phyloP scores from a whole-genome alignment of 2,113 vertebrate genomes.

The Meriones unguiculatus region DNA sequence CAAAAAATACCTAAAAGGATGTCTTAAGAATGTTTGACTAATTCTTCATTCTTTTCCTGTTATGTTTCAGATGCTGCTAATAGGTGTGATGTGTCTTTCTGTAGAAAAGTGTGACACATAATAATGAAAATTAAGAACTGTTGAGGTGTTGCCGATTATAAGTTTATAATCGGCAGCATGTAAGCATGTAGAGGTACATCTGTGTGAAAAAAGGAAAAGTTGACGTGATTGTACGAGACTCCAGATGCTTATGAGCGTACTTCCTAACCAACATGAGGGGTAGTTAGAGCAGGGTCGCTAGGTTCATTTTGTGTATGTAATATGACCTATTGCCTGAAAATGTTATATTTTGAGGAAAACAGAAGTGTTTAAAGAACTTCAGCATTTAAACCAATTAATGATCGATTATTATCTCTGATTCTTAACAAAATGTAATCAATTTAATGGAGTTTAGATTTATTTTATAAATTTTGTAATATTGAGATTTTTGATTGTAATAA shows the following conservation, averaged over 20 bases:
- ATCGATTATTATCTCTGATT: neutral
- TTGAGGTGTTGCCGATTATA: neutral
- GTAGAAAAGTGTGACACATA: neutral
- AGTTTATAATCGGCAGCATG: neutral
- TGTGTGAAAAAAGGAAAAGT: neutral
- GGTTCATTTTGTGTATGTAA: conserved; percentile 21
- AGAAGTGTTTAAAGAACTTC: neutral
- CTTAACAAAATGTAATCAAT: neutral
- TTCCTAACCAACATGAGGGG: neutral
- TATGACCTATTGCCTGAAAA: conserved; percentile 5
- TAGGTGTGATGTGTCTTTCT: neutral
- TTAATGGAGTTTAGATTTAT: neutral
- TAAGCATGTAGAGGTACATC: neutral
- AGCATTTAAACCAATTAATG: neutral
- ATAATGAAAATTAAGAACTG: neutral
- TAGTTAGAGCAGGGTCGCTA: neutral
- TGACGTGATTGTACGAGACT: too few relatives aligned
- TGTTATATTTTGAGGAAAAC: conserved; percentile 27
- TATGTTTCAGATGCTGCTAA: neutral
- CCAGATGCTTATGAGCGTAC: neutral
- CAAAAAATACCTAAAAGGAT: neutral
- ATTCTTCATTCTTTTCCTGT: neutral
- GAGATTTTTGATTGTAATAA: neutral
- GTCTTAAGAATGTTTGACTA: conserved; percentile 30
- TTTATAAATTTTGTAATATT: neutral